These are phyloP conservation scores for Coptotermes formosanus DNA, from an alignment of 1,140 invertebrate species.

Conservation along the genomic window DNA sequence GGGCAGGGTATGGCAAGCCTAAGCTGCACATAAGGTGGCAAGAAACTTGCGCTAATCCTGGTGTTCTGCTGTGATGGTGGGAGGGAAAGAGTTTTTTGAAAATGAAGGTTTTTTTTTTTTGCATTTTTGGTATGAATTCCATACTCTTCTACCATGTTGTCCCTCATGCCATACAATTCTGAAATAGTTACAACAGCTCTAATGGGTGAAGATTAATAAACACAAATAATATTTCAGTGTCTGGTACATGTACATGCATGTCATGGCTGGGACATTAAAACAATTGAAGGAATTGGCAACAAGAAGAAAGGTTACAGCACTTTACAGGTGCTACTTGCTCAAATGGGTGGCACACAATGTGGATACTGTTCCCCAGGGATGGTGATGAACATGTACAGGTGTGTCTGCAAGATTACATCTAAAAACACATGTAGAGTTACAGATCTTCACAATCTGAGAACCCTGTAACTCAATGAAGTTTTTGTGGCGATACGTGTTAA, in stretches of 20 bases:
- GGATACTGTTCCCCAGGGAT: constrained; percentile 82
- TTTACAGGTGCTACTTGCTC: constrained; percentile 64
- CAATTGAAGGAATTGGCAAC: constrained; percentile 75
- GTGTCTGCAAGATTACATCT: too few species aligned
- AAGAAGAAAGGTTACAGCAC: constrained; percentile 66
- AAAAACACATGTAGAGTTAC: too few species aligned
- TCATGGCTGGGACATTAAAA: constrained; percentile 73
- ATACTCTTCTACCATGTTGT: background rate
- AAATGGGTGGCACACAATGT: constrained; percentile 75
- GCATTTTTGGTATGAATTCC: too few species aligned
- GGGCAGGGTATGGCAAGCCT: too few species aligned
- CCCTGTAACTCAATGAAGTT: too few species aligned
- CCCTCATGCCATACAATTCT: background rate
- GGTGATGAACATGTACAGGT: constrained; percentile 84
- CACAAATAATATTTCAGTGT: constrained; percentile 55
- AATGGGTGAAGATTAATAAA: background rate
- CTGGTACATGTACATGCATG: constrained; percentile 69
- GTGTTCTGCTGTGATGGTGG: too few species aligned
- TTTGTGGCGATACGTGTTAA: too few species aligned
- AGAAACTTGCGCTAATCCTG: too few species aligned
- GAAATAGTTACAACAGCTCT: background rate
- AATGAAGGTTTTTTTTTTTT: too few species aligned
- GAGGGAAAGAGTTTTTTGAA: too few species aligned
- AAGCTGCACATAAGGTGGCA: too few species aligned
- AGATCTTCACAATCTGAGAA: too few species aligned